Base-by-base conservation (phyloP, 2,888 invertebrate species). In the Drosophila macrospina region DNA sequence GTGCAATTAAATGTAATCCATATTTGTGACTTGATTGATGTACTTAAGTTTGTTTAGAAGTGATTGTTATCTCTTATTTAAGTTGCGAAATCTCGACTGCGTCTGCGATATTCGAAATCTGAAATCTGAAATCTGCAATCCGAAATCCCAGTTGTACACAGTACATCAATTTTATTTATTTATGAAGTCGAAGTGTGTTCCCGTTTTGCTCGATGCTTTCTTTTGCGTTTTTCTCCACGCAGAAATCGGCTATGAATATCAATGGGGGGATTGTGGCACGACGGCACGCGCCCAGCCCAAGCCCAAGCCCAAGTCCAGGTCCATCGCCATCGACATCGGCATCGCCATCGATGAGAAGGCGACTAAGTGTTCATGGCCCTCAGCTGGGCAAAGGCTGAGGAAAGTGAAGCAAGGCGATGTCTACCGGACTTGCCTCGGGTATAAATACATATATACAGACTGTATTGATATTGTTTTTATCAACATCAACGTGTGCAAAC, bases 141-240 rank as follows among this genome's bases (percentile, higher is more conserved):
- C 59, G 45, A 69, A 77, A 63, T 86, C 82, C 82, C 78, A 72
- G 69, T 72, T 66, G 74, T 64, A 64, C 64, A 51, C 34, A 50
- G 50, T 15, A 57, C 83, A 88, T 88, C 80, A 83, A 88, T 88
- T 88, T 84, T 86, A 86, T 86, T 86, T 86, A 88, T 88, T 88
- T 85, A 83, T 79, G 56, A 41, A 16, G 65, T 76, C 47, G 63
- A 72, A 34, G 26, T 44, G 24, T 44, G 55, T 55, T 69, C 63
- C 72, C 73, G 78, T 68, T 81, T 69, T 76, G 75, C 73, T 75
- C 45, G 62, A 62, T 60, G 66, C 69, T 82, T 64, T 56, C 61
- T 60, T 61, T 65, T 59, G 47, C 55, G 51, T 57, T 76, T 28
- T 39, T 65, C 61, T 50, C 63, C 63, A 64, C 74, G 51, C 72